phyloP scores from a whole-genome alignment of 2,797 vertebrate genomes.

The Lithobates pipiens region DNA sequence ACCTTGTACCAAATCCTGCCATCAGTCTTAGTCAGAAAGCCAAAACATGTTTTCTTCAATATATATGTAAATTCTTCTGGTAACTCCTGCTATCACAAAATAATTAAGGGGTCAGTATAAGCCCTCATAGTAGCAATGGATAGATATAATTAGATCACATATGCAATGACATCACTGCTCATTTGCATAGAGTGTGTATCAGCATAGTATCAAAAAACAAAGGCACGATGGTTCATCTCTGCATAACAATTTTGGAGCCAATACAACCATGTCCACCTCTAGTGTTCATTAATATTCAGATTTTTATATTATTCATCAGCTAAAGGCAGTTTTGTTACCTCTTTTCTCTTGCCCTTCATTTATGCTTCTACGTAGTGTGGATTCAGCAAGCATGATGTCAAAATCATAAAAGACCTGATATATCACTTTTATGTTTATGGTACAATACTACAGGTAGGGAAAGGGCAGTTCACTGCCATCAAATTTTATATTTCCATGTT shows the following conservation, averaged over 20 bases:
- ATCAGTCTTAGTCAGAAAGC: too few relatives aligned
- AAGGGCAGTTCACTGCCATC: constrained; percentile 8
- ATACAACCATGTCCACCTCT: not conserved
- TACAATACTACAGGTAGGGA: constrained; percentile 11
- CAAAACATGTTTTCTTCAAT: too few relatives aligned
- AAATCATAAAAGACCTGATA: constrained; percentile 26
- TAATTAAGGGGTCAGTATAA: too few relatives aligned
- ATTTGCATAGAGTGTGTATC: too few relatives aligned
- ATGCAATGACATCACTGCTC: too few relatives aligned
- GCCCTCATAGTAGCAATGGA: too few relatives aligned
- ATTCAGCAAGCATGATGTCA: constrained; percentile 25
- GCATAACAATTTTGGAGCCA: not conserved
- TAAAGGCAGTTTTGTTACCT: constrained; percentile 4
- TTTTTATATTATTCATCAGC: constrained; percentile 19
- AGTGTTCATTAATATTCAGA: constrained; percentile 4
- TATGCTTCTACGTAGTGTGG: not conserved
- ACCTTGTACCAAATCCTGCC: too few relatives aligned
- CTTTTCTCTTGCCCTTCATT: constrained; percentile 19
- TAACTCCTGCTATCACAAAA: too few relatives aligned
- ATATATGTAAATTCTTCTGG: too few relatives aligned
- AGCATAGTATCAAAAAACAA: not conserved
- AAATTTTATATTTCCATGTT: constrained; percentile 29
- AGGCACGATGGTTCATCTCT: not conserved
- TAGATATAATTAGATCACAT: too few relatives aligned
- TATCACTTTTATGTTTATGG: constrained; percentile 33